Base-by-base conservation (phyloP, 2,797 vertebrate genomes). In the Anolis apletophallus region DNA sequence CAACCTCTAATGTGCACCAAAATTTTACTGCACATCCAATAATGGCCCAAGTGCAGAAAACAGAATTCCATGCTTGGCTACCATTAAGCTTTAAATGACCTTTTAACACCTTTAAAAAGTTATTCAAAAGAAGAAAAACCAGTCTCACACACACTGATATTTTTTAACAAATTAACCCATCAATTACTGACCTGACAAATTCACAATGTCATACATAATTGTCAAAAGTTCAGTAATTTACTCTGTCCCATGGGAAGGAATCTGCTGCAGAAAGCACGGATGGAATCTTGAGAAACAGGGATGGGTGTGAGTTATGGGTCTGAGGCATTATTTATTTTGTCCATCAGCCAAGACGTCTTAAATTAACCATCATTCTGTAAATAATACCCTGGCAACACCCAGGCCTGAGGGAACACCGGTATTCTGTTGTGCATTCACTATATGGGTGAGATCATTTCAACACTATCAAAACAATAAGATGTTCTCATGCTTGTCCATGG, bases 201-300 rank as follows among this genome's bases (percentile, higher is more conserved):
- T 73, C 84, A 59, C 55, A 36, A 71, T 71, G 12, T 71, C 9
- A 71, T 21, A 59, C 10, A 67, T 50, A 32, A 21, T 36, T 36
- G 14, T 9, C 26, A 36, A 57, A 78, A 71, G 21, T 78, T 34
- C 34, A 40, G 34, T 32, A n/a, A 59, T 36, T 80, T 52, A 23
- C 10, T 85, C 67, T 19, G 21, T 57, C 52, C n/a, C 29, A 9
- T 72, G 67, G 13, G 67, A 50, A 13, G 55, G 29, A 72, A 80
- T 73, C 36, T 72, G 36, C 8, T 72, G 16, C 21, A 26, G 1
- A 85, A 72, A 55, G 21, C 55, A 55, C 32, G 10, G 26, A 36
- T 50, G 19, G 29, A 79, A 80, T 61, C 36, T 61, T 85, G 84
- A 80, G 13, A 52, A 85, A 73, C n/a, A 72, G 78, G 32, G 19